phyloP scores from a whole-genome alignment of 2,113 vertebrate genomes.

The Spermophilus dauricus region DNA sequence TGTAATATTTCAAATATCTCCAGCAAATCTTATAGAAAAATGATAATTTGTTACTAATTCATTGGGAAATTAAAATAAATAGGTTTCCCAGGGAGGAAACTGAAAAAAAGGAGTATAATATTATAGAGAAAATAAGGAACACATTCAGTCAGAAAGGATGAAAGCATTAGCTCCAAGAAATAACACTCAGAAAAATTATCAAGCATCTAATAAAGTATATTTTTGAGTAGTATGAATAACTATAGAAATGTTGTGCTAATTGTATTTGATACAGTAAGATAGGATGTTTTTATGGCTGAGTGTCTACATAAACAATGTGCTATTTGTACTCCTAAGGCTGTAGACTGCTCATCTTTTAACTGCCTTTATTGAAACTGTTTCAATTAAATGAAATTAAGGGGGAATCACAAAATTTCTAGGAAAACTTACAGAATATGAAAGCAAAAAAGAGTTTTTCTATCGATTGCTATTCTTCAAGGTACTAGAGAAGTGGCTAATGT shows the following conservation, averaged over 20 bases:
- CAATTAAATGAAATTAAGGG: neutral
- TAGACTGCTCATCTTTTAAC: neutral
- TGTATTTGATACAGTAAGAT: neutral
- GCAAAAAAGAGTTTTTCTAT: neutral
- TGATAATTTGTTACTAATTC: neutral
- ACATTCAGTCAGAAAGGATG: neutral
- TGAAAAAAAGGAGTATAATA: neutral
- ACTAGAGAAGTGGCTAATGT: neutral
- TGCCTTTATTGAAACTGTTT: neutral
- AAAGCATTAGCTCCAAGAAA: neutral
- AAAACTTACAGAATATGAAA: neutral
- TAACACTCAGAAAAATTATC: neutral
- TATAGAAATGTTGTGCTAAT: neutral
- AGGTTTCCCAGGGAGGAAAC: neutral
- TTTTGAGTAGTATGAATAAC: neutral
- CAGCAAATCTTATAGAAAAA: slow-evolving; percentile 24
- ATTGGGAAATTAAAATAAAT: slow-evolving; percentile 19
- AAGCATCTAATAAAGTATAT: neutral
- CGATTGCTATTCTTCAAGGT: neutral
- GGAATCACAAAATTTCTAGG: slow-evolving; percentile 14
- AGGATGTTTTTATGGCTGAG: no score
- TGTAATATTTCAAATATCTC: neutral
- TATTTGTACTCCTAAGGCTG: neutral
- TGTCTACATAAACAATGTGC: neutral
- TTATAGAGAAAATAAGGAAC: neutral